These are phyloP conservation scores for Bacillus rossius DNA, from an alignment of 1,140 invertebrate genomes.

Conservation along the genomic window DNA sequence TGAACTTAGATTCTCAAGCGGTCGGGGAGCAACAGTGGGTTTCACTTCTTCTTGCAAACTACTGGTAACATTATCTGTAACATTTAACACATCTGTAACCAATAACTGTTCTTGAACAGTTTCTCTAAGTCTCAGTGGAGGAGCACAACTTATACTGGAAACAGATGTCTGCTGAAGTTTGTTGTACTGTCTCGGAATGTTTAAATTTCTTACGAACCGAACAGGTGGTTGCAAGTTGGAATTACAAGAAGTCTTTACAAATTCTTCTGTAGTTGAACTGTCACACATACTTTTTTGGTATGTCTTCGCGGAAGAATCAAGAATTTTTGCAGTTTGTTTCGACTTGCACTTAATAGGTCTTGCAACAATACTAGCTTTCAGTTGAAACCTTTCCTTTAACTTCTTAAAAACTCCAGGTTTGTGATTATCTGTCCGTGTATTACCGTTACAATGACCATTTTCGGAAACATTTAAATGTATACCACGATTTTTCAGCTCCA, in stretches of 20 bases:
- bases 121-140: neutral
- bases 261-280: neutral
- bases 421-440: neutral
- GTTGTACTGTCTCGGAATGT: neutral
- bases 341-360: slow-evolving; percentile 11
- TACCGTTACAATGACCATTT: slow-evolving; percentile 1
- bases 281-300: neutral
- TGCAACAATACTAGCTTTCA: neutral
- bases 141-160: neutral
- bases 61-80: neutral
- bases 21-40: neutral
- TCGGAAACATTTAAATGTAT: neutral
- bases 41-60: too few relatives aligned
- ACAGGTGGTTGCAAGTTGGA: neutral
- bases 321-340: slow-evolving; percentile 8
- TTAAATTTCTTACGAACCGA: slow-evolving; percentile 1
- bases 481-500: neutral
- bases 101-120: neutral
- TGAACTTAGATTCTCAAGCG: neutral
- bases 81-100: neutral
- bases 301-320: neutral
- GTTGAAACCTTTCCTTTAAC: slow-evolving; percentile 9
- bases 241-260: neutral
- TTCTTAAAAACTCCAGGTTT: slow-evolving; percentile 11
- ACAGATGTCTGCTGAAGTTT: too few relatives aligned